phyloP scores from a whole-genome alignment of 2,797 vertebrate genomes.

The Gymnodraco acuticeps region DNA sequence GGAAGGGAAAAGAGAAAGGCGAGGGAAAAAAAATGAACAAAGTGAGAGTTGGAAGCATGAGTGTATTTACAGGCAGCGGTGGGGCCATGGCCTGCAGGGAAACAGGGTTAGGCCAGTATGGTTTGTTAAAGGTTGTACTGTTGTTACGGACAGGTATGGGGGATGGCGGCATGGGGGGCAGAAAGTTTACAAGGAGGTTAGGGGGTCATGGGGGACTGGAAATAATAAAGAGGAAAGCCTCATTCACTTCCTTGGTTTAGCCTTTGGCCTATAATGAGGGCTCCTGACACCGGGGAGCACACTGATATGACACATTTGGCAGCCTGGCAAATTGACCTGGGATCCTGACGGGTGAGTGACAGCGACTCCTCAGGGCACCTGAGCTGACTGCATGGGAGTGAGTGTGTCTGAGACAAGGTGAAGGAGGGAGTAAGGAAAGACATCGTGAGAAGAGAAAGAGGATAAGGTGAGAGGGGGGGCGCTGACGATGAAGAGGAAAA shows the following conservation, averaged over 20 bases:
- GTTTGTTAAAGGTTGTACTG: conserved; percentile 62
- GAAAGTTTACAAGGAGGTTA: conserved; percentile 53
- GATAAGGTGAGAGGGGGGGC: conserved; percentile 40
- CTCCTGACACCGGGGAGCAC: conserved; percentile 78
- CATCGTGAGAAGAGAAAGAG: conserved; percentile 30
- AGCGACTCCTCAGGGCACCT: conserved; percentile 75
- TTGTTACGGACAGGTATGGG: conserved; percentile 56
- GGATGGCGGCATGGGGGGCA: conserved; percentile 15
- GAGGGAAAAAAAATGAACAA: conserved; percentile 17
- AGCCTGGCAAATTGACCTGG: conserved; percentile 82
- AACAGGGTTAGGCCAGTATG: conserved; percentile 21
- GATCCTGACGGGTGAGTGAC: conserved; percentile 81
- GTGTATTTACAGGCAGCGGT: conserved; percentile 41
- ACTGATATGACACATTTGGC: conserved; percentile 80
- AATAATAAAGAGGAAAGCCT: conserved; percentile 80
- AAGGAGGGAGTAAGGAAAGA: conserved; percentile 26
- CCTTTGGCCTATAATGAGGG: conserved; percentile 85
- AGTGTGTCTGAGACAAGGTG: conserved; percentile 18
- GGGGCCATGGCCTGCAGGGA: conserved; percentile 49
- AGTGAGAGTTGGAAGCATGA: conserved; percentile 23
- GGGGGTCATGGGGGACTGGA: conserved; percentile 71
- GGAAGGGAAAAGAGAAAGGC: conserved; percentile 3
- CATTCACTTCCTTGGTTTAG: conserved; percentile 83
- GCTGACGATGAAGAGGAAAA: conserved; percentile 37
- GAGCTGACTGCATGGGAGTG: conserved; percentile 38